phyloP scores from a whole-genome alignment of 2,113 vertebrate genomes.

The Andinoacara biseriatus region DNA sequence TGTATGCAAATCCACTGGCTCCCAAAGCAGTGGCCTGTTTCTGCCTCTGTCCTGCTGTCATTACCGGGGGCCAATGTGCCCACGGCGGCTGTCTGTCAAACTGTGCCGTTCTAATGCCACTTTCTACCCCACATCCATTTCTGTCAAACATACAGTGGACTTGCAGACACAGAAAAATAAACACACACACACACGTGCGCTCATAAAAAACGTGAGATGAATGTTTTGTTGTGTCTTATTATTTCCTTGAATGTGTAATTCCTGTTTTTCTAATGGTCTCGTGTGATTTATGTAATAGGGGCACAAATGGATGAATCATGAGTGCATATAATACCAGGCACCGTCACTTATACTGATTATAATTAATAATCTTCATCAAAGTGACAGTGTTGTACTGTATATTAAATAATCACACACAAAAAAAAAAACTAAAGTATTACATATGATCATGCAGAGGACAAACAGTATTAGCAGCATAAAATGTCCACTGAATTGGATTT shows the following conservation, averaged over 20 bases:
- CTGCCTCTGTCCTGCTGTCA: conserved; percentile 67
- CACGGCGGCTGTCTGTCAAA: conserved; percentile 68
- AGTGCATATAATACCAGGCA: neutral
- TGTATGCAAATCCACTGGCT: conserved; percentile 78
- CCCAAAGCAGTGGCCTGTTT: conserved; percentile 52
- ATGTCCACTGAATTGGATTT: conserved; percentile 63
- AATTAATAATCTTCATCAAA: neutral
- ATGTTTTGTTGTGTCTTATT: neutral
- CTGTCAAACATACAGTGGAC: conserved; percentile 18
- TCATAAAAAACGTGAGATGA: neutral
- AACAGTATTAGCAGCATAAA: conserved; percentile 55
- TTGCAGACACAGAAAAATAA: conserved; percentile 1
- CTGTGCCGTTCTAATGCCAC: conserved; percentile 6
- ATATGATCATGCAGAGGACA: conserved; percentile 37
- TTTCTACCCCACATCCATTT: conserved; percentile 25
- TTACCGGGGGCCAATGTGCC: conserved; percentile 53
- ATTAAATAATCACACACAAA: conserved; percentile 12
- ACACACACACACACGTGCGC: neutral
- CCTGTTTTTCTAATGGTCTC: neutral
- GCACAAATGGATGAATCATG: neutral
- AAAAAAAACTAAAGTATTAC: conserved; percentile 2
- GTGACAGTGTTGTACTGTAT: neutral
- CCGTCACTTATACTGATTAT: conserved; percentile 2
- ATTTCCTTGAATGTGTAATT: conserved; percentile 7
- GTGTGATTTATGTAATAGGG: conserved; percentile 11